Conservation (phyloP, 2,113 vertebrate species). For the Sylvicapra grimmia region DNA sequence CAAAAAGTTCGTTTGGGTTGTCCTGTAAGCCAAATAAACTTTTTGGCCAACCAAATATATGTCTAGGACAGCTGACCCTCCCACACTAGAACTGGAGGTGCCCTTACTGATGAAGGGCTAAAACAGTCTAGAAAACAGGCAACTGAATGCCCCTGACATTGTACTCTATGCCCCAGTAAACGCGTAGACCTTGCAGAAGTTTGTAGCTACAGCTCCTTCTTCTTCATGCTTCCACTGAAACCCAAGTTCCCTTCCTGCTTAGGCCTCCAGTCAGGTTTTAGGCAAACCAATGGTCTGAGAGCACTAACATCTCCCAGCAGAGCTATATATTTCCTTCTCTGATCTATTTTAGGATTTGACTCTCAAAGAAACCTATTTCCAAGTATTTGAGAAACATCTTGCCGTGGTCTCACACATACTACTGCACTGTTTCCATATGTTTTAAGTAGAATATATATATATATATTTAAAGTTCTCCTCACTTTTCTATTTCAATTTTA, state of each 20-base stretch:
- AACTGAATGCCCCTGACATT: background rate
- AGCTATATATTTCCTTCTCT: background rate
- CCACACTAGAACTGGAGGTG: background rate
- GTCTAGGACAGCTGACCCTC: background rate
- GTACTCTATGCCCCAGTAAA: background rate
- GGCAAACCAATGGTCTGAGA: background rate
- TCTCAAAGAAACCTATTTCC: constrained; percentile 1
- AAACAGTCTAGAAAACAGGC: background rate
- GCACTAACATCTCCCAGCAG: background rate
- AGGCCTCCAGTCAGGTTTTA: background rate
- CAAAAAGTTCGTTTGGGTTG: background rate
- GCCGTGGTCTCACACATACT: background rate
- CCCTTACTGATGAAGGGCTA: background rate
- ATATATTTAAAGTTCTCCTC: background rate
- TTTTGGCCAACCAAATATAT: background rate
- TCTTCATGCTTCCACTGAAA: background rate
- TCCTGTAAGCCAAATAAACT: background rate
- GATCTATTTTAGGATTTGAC: background rate
- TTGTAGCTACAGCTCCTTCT: background rate
- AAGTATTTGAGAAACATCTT: background rate
- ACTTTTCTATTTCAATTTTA: constrained; percentile 31
- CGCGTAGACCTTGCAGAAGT: background rate
- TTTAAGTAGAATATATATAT: background rate
- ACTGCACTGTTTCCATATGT: background rate
- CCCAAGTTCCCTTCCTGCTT: background rate